phyloP scores from a whole-genome alignment of 1,140 invertebrate genomes.

The Euschistus heros region DNA sequence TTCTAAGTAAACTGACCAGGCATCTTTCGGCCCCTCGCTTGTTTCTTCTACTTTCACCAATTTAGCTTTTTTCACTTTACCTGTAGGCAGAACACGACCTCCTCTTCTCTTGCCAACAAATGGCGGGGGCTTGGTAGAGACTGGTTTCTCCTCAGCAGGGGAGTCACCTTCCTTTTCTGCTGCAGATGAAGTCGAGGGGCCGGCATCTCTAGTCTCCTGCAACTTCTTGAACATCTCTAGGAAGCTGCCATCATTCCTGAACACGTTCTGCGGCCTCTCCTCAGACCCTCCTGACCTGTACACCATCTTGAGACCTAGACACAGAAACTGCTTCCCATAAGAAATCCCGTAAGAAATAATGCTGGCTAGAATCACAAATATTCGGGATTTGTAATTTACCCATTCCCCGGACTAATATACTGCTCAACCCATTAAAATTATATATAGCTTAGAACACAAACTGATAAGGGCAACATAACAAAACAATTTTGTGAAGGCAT shows the following conservation, averaged over 20 bases:
- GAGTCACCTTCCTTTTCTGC: slow-evolving; percentile 34
- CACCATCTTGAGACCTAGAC: slow-evolving; percentile 27
- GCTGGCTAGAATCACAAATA: too few relatives aligned
- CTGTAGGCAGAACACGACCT: slow-evolving; percentile 75
- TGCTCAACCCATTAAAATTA: too few relatives aligned
- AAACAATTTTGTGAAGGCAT: too few relatives aligned
- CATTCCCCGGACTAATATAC: too few relatives aligned
- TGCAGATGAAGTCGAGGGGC: slow-evolving; percentile 32
- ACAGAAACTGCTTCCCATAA: slow-evolving; percentile 30
- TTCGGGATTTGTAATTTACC: too few relatives aligned
- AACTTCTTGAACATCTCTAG: slow-evolving; percentile 83
- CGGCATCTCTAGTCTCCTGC: slow-evolving; percentile 45
- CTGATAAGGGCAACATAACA: too few relatives aligned
- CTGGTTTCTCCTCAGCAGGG: slow-evolving; percentile 28
- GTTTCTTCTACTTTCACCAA: slow-evolving; percentile 48
- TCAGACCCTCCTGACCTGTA: slow-evolving; percentile 24
- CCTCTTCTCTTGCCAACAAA: slow-evolving; percentile 74
- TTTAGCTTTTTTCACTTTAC: slow-evolving; percentile 65
- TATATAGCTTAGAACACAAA: too few relatives aligned
- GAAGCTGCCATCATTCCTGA: slow-evolving; percentile 78
- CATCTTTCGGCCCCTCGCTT: slow-evolving; percentile 62
- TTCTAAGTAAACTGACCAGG: slow-evolving; percentile 83
- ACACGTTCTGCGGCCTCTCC: slow-evolving; percentile 40
- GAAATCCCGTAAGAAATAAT: neutral
- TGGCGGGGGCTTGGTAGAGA: slow-evolving; percentile 32